Percentiles rank a stretch among this genome's conserved stretches.
phyloP scores from a whole-genome alignment of 2,113 vertebrate genomes.

The Hippocampus barbouri region DNA sequence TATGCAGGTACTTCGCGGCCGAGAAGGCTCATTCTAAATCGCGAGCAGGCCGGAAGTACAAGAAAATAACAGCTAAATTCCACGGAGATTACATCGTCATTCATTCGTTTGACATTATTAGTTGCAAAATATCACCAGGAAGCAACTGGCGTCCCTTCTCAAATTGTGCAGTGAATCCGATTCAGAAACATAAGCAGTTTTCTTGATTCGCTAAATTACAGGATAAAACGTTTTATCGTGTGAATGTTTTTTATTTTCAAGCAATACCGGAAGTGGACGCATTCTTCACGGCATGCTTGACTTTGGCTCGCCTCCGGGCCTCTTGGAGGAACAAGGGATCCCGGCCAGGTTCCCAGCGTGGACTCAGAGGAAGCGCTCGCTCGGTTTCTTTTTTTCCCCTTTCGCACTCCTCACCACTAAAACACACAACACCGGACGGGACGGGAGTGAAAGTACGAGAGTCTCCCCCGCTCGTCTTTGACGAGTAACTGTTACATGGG shows the following conservation, averaged over 20 bases:
- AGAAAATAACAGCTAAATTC: background rate
- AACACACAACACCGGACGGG: slow-evolving; percentile 1
- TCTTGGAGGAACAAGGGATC: slow-evolving; percentile 68
- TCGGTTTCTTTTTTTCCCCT: background rate
- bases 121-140: background rate
- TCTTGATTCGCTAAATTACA: background rate
- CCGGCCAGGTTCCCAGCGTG: slow-evolving; percentile 33
- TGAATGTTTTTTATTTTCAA: slow-evolving; percentile 36
- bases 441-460: background rate
- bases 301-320: slow-evolving; percentile 56
- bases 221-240: background rate
- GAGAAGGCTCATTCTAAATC: background rate
- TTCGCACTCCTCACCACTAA: slow-evolving; percentile 25
- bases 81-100: background rate
- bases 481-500: slow-evolving; percentile 49
- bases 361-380: slow-evolving; percentile 60
- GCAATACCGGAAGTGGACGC: background rate
- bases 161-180: background rate
- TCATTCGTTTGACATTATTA: background rate
- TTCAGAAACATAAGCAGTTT: background rate
- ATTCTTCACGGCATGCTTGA: background rate
- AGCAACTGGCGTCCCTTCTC: background rate
- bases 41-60: slow-evolving; percentile 18
- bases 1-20: background rate
- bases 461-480: slow-evolving; percentile 28